These are phyloP conservation scores for Columba janthina DNA, from an alignment of 2,113 vertebrate species.

Conservation along the genomic window DNA sequence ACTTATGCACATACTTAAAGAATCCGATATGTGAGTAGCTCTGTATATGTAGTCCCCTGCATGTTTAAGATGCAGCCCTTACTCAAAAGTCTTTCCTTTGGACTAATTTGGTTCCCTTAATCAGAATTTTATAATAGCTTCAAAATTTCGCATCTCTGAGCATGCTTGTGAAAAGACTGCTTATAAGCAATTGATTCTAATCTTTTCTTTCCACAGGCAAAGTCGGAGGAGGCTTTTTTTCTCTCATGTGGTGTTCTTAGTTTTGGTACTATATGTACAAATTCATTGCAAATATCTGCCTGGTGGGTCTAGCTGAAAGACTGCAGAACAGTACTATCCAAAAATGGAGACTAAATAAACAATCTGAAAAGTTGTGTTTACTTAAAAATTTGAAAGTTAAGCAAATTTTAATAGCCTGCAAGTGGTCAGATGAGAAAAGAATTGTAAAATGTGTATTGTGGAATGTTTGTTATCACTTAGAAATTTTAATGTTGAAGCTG, in stretches of 20 bases:
- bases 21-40: background rate
- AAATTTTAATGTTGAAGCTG: background rate
- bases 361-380: background rate
- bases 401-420: background rate
- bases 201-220: background rate
- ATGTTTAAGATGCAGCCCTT: background rate
- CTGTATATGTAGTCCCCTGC: background rate
- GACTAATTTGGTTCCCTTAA: background rate
- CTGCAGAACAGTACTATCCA: background rate
- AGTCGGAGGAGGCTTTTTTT: background rate
- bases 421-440: background rate
- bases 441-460: background rate
- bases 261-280: background rate
- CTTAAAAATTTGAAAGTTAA: background rate
- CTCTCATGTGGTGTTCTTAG: background rate
- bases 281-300: background rate
- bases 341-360: background rate
- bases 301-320: background rate
- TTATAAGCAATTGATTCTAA: background rate
- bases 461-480: background rate
- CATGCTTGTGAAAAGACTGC: background rate
- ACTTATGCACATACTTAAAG: background rate
- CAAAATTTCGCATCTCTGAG: background rate
- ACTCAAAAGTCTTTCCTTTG: background rate
- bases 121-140: background rate